Evolutionary conservation across 64 coral and sea anemone species (phyloP), one percentile per base, ranked within the genome.

Genomic region (Cladopsammia gracilis): DNA sequence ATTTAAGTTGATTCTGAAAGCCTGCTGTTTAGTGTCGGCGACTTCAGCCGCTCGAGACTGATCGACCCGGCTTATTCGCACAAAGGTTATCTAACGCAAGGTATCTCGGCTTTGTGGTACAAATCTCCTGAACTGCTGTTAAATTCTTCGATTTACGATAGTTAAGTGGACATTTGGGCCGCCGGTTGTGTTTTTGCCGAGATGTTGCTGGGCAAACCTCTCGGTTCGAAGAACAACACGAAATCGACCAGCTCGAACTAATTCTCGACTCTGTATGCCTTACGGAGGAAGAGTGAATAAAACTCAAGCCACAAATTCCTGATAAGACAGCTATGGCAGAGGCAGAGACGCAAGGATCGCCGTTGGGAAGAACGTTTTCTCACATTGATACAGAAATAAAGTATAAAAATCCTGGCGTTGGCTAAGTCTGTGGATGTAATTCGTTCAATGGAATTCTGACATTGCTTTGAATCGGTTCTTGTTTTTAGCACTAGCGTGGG

Each of bases 131-230:
- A 99, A 70, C 84, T 99, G 42, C 60, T 96, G 58, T 90, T 99
- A 13, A 90, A 90, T 67, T 78, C 98, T 59, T 54, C 87, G 25
- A 46, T 59, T 56, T 99, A 99, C 64, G 73, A 87, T 59, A 96
- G 48, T 71, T 86, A 89, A 18, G 75, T 93, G 14, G 98, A 99
- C 82, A 58, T 99, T 4, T 96, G 98, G 98, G 98, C 91, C 74
- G 98, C 88, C 44, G 98, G 98, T 54, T 99, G 98, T 66, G 92
- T 96, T 62, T 96, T 99, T 77, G 98, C 98, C 64, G 98, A 99
- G 77, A 93, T 99, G 84, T 82, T 99, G 64, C 89, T 99, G 71
- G 98, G 98, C 23, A 93, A 93, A 94, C 94, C 98, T 70, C 50
- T 99, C 5, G n/a, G n/a, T 99, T 96, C 71, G 98, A 99, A 67